Evolutionary conservation across 2,113 vertebrate genomes (phyloP).

Genomic region (Panthera tigris): DNA sequence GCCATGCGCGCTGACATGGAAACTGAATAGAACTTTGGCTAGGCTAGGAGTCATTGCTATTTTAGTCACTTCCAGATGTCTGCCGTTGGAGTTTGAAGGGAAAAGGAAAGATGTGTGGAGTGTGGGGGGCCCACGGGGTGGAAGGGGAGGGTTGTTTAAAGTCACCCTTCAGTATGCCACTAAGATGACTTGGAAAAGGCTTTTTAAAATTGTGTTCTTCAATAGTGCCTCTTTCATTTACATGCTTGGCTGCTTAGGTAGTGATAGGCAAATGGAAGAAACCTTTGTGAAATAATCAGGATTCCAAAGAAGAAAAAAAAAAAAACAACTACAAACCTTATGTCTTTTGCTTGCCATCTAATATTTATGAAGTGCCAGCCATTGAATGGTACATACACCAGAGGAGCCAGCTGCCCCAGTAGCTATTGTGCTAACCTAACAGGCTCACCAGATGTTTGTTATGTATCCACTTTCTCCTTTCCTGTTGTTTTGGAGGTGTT

Average conservation of each 20-base stretch:
- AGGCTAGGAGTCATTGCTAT: conserved; percentile 36
- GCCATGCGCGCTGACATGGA: conserved; percentile 27
- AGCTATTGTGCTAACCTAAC: conserved; percentile 21
- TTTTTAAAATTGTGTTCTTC: neutral
- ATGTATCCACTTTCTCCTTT: neutral
- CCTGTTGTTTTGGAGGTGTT: neutral
- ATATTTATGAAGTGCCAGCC: conserved; percentile 46
- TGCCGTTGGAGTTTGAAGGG: neutral
- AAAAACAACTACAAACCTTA: too few relatives aligned
- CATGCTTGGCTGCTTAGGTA: neutral
- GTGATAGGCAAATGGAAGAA: neutral
- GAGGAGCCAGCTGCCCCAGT: neutral
- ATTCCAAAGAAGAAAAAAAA: neutral
- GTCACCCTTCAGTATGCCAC: neutral
- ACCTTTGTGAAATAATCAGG: neutral
- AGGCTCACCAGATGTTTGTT: conserved; percentile 33
- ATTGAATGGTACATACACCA: neutral
- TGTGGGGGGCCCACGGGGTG: neutral
- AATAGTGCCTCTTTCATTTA: neutral
- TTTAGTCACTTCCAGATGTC: conserved; percentile 53
- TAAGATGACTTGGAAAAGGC: neutral
- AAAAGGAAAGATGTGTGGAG: neutral
- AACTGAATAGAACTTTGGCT: neutral
- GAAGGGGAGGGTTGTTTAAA: neutral
- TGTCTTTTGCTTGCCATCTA: neutral